Percentiles rank a stretch among this genome's conserved stretches.
phyloP scores from a whole-genome alignment of 2,113 vertebrate species.

The Myiozetetes cayanensis region DNA sequence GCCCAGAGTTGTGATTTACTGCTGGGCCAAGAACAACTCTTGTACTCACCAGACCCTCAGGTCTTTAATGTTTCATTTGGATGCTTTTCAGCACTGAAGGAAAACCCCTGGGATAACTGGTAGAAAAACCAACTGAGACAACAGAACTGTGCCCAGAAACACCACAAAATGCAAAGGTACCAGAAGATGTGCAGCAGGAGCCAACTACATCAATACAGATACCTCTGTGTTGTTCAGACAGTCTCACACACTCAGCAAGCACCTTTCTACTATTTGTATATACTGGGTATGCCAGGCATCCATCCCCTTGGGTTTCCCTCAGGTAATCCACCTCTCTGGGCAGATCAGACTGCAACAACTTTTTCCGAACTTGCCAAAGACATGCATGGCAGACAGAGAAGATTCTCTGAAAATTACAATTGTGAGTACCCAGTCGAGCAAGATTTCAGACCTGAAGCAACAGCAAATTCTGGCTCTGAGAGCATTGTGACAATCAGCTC shows the following conservation, averaged over 20 bases:
- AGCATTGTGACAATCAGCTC: neutral
- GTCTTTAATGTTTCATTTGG: neutral
- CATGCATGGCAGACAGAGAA: fast-evolving
- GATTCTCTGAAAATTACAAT: neutral
- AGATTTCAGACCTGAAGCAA: neutral
- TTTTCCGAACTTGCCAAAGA: neutral
- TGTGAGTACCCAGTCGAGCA: neutral
- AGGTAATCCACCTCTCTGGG: neutral
- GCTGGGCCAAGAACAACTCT: neutral
- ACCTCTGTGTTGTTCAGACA: neutral
- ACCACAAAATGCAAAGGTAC: neutral
- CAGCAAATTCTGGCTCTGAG: neutral
- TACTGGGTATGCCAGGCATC: neutral
- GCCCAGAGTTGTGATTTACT: neutral
- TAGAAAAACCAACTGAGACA: neutral
- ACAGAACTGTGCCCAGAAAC: neutral
- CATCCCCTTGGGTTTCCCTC: too few relatives aligned
- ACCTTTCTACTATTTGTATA: neutral
- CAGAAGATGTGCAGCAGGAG: neutral
- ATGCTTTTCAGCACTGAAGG: neutral
- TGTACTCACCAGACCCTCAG: neutral
- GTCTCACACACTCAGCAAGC: neutral
- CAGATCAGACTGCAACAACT: neutral
- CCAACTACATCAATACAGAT: neutral
- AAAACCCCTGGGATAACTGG: neutral